These are phyloP conservation scores for Notiomystis cincta DNA, from an alignment of 2,113 vertebrate genomes.

Conservation along the genomic window DNA sequence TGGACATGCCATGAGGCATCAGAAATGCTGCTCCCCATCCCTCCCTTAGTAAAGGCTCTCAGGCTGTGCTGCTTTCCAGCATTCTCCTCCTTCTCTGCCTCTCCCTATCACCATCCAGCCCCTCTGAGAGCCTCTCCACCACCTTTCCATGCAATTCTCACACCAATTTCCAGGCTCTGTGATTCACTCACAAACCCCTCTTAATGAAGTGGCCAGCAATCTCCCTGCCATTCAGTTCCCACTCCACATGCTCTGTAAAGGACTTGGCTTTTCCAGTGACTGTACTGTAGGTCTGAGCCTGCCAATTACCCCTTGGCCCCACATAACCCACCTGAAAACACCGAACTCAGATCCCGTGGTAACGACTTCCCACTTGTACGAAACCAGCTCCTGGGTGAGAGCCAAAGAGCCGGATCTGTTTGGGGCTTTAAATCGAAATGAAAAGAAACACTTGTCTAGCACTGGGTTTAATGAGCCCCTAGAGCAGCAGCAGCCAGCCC, in stretches of 20 bases:
- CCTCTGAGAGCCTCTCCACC: neutral
- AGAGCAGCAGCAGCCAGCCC: neutral
- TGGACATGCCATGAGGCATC: fast-evolving
- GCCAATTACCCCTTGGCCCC: neutral
- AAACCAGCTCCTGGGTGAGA: neutral
- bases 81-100: neutral
- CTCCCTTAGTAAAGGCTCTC: neutral
- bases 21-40: neutral
- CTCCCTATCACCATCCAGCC: neutral
- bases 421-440: neutral
- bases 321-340: neutral
- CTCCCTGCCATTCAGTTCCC: neutral
- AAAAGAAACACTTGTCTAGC: neutral
- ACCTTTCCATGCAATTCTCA: neutral
- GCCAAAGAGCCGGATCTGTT: neutral
- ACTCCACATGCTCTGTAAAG: neutral
- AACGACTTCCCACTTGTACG: fast-evolving
- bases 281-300: neutral
- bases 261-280: neutral
- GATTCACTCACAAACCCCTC: neutral
- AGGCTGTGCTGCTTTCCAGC: neutral
- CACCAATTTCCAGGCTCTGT: neutral
- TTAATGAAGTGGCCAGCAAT: neutral
- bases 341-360: fast-evolving
- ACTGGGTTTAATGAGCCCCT: neutral